Evolutionary conservation across 2,797 vertebrate species (phyloP), one percentile per base, ranked within the genome.

Genomic region (Notoglanidium macrostoma): DNA sequence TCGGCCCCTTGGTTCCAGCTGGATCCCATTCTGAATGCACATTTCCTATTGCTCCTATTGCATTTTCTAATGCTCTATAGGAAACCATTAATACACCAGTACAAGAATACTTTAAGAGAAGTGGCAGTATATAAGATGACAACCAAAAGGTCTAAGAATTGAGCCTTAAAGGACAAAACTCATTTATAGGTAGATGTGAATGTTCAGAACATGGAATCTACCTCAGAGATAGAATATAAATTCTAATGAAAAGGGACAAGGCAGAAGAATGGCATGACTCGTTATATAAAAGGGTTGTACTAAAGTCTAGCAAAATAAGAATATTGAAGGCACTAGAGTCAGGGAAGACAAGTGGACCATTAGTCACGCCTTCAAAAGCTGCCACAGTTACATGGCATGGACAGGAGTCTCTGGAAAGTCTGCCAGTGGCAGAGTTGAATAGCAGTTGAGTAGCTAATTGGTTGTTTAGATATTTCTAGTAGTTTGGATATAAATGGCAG

Each of bases 311-410:
- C 44, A 44, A 82, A 82, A 82, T 82, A 29, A 29, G 44, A 49
- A 49, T 49, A 82, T 12, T 23, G 55, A 79, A 55, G 19, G 11
- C 55, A 59, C 44, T 6, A 82, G 40, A 15, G 26, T 49, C 59
- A 82, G 14, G 26, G 26, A 83, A 83, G 81, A 68, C 46, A 83
- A 83, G 81, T 70, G 49, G 29, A 32, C 26, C 15, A 82, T 70
- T 68, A 68, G 44, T 67, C 44, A 83, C 46, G 54, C 44, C 10
- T 68, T 68, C 17, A 35, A 83, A 11, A 32, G 63, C 17, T 54
- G n/a, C 63, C 15, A 54, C 15, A 32, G 44, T 82, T 67, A 8
- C 44, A 51, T 54, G n/a, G 49, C 57, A 44, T 81, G 7, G 57
- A 68, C 29, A 35, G 46, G 46, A 83, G 59, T 63, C 79, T 44